Conservation (phyloP, 1,140 invertebrate species). For the Trichonephila inaurata region DNA sequence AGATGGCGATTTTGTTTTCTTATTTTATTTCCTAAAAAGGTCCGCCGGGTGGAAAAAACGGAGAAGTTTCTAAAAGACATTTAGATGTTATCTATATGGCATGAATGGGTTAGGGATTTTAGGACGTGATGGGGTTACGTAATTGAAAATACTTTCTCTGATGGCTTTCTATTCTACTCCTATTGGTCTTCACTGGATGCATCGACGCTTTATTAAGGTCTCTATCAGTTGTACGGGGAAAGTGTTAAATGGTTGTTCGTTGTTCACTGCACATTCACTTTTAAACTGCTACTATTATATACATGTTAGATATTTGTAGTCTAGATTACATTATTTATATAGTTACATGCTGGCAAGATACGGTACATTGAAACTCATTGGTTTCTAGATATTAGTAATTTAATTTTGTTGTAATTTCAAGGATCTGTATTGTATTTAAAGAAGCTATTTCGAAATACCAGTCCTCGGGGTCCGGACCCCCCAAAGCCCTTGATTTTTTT, state of each 20-base stretch:
- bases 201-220: background rate
- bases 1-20: constrained; percentile 72
- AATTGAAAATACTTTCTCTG: constrained; percentile 72
- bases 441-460: too few species aligned
- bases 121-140: constrained; percentile 65
- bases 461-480: too few species aligned
- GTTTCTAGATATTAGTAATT: too few species aligned
- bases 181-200: constrained; percentile 10
- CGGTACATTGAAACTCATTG: too few species aligned
- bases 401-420: too few species aligned
- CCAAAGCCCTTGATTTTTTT: too few species aligned
- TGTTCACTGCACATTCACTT: background rate
- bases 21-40: constrained; percentile 65
- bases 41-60: constrained; percentile 61
- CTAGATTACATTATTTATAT: background rate
- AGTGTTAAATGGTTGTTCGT: background rate
- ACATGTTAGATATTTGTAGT: background rate
- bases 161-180: constrained; percentile 34
- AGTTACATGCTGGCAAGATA: too few species aligned
- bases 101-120: constrained; percentile 75
- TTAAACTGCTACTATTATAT: background rate
- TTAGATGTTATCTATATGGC: constrained; percentile 75
- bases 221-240: background rate
- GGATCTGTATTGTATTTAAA: too few species aligned
- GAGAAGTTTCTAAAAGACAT: constrained; percentile 73